Percentiles rank a stretch among this genome's conserved stretches.
These are phyloP conservation scores for Argyrosomus japonicus DNA, from an alignment of 2,113 vertebrate species.

Conservation along the genomic window DNA sequence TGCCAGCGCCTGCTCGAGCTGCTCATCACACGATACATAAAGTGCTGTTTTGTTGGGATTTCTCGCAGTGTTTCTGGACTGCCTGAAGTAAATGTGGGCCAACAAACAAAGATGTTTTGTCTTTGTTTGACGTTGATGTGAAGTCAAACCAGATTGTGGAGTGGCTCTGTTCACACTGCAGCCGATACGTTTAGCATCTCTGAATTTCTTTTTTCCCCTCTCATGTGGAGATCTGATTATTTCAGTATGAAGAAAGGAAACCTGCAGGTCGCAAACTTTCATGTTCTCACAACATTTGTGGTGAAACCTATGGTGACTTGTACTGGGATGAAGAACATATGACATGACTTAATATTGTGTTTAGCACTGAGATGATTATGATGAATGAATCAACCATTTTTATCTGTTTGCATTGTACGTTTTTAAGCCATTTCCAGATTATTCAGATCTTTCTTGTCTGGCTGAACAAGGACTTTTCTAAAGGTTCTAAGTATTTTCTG, in stretches of 20 bases:
- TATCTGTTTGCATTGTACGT: too few relatives aligned
- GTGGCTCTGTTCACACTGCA: background rate
- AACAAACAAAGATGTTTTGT: slow-evolving; percentile 18
- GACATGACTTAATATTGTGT: background rate
- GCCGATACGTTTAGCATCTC: background rate
- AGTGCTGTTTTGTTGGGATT: background rate
- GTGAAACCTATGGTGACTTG: background rate
- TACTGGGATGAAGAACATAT: background rate
- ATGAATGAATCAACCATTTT: too few relatives aligned
- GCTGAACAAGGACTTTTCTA: too few relatives aligned
- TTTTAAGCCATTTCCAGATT: too few relatives aligned
- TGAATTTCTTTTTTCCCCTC: background rate
- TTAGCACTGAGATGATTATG: background rate
- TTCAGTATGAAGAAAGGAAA: background rate
- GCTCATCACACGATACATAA: background rate
- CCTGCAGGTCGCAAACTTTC: background rate
- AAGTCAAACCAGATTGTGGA: background rate
- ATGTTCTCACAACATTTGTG: too few relatives aligned
- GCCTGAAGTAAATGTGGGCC: background rate
- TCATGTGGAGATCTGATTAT: background rate
- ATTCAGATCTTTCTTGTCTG: too few relatives aligned
- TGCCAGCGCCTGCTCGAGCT: background rate
- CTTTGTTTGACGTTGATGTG: slow-evolving; percentile 10
- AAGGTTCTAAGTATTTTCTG: too few relatives aligned
- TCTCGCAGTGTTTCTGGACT: slow-evolving; percentile 5